A percentile compares a stretch with the other conserved stretches of the same genome.
Evolutionary conservation across 2,888 invertebrate genomes (phyloP).

Genomic region (Cheilosia urbana): DNA sequence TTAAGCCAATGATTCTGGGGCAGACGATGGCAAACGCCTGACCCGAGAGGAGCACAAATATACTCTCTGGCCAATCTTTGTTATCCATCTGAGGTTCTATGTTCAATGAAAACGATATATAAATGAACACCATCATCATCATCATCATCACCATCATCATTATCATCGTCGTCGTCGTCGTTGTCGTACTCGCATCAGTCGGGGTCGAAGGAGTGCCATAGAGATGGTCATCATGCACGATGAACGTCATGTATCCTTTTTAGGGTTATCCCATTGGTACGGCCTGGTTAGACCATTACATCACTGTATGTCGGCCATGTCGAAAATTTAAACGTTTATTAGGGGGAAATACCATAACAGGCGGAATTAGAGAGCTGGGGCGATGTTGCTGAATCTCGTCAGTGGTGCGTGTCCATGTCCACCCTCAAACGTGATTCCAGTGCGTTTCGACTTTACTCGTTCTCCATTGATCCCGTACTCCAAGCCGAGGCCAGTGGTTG

Average conservation of each 20-base stretch:
- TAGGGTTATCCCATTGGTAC: conserved; percentile 28
- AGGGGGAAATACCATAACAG: neutral
- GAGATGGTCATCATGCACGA: neutral
- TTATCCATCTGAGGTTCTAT: conserved; percentile 70
- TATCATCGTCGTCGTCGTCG: conserved; percentile 26
- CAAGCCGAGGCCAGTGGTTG: conserved; percentile 13
- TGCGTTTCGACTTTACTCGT: conserved; percentile 36
- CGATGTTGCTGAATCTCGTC: neutral
- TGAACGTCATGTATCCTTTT: conserved; percentile 36
- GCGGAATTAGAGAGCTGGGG: neutral
- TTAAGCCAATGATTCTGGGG: conserved; percentile 53
- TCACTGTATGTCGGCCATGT: conserved; percentile 43
- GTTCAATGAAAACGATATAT: conserved; percentile 71
- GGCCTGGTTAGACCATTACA: conserved; percentile 44
- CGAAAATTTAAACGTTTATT: conserved; percentile 14
- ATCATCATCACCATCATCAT: conserved; percentile 27
- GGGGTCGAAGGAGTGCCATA: conserved; percentile 31
- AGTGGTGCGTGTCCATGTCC: conserved; percentile 49
- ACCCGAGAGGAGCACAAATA: conserved; percentile 56
- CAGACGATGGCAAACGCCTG: conserved; percentile 11
- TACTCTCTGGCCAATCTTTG: conserved; percentile 63
- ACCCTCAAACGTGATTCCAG: conserved; percentile 10
- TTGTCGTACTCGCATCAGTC: conserved; percentile 9
- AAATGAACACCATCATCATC: conserved; percentile 62
- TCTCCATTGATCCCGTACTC: conserved; percentile 31